Percentiles rank a stretch among this genome's conserved stretches.
These are phyloP conservation scores for Archips xylosteana DNA, from an alignment of 2,888 invertebrate species.

Conservation along the genomic window DNA sequence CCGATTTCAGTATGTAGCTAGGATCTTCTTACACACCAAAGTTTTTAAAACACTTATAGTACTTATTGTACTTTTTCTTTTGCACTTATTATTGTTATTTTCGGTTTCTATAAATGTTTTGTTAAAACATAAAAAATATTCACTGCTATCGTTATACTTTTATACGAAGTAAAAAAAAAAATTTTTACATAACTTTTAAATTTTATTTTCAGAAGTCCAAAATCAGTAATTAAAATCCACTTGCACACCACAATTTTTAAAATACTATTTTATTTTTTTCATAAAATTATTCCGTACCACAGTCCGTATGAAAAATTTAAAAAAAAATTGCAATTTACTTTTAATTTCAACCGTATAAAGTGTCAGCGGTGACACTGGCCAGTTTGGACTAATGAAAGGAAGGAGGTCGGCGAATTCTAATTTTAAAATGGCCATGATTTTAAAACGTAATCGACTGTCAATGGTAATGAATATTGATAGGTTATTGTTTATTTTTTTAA, in stretches of 20 bases:
- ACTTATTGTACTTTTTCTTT: too few species aligned
- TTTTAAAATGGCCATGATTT: slow-evolving; percentile 45
- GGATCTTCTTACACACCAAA: too few species aligned
- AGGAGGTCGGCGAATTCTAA: slow-evolving; percentile 42
- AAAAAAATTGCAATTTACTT: neutral
- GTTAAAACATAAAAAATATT: too few species aligned
- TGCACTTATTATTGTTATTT: too few species aligned
- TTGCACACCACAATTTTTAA: neutral
- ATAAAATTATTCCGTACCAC: neutral
- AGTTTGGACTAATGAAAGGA: slow-evolving; percentile 40
- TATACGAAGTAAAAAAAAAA: too few species aligned
- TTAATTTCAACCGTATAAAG: slow-evolving; percentile 4
- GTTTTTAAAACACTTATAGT: too few species aligned
- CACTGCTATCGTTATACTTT: too few species aligned
- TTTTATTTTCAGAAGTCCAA: too few species aligned
- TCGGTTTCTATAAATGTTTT: too few species aligned
- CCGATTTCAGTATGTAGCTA: too few species aligned
- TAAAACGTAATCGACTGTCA: slow-evolving; percentile 8
- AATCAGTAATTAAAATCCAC: too few species aligned
- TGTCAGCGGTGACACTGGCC: slow-evolving; percentile 24
- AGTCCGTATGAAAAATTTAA: neutral
- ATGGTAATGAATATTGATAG: slow-evolving; percentile 28
- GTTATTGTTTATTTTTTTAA: slow-evolving; percentile 23
- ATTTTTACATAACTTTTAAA: too few species aligned
- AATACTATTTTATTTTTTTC: neutral